These are phyloP conservation scores for Caenorhabditis virilis DNA, from an alignment of 2,888 invertebrate species.

Conservation along the genomic window DNA sequence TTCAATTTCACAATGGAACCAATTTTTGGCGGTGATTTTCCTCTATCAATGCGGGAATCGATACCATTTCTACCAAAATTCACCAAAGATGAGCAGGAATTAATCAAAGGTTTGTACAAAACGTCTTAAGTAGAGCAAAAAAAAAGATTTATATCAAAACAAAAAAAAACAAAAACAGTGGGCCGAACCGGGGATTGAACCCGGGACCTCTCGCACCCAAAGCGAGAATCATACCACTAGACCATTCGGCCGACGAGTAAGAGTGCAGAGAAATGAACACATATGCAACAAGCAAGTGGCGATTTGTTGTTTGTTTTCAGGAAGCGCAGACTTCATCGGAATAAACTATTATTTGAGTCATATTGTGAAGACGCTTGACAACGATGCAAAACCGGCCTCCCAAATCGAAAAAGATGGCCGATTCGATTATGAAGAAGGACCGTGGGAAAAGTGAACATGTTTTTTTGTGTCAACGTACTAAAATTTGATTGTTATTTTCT, in stretches of 20 bases:
- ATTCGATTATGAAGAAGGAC: constrained; percentile 19
- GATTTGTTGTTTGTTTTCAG: constrained; percentile 56
- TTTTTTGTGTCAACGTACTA: no score
- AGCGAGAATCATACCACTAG: constrained; percentile 69
- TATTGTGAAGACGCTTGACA: constrained; percentile 2
- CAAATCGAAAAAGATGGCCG: constrained; percentile 22
- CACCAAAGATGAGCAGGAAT: constrained; percentile 37
- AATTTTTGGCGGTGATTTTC: constrained; percentile 40
- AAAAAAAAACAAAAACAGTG: constrained; percentile 11
- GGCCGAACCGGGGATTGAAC: constrained; percentile 58
- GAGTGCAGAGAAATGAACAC: neutral
- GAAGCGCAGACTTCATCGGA: constrained; percentile 79
- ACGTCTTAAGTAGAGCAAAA: no score
- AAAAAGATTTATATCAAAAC: no score
- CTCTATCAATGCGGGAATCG: constrained; percentile 28
- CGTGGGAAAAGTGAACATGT: constrained; percentile 49
- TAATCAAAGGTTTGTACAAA: constrained; percentile 12
- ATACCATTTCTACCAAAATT: constrained; percentile 39
- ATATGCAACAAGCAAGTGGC: no score
- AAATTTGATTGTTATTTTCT: no score
- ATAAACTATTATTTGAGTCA: constrained; percentile 76
- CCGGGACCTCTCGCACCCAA: constrained; percentile 70
- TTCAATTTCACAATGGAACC: constrained; percentile 42
- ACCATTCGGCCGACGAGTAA: constrained; percentile 51
- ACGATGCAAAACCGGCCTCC: constrained; percentile 6